phyloP scores from a whole-genome alignment of 1,140 invertebrate species.

The Tetragnatha versicolor region DNA sequence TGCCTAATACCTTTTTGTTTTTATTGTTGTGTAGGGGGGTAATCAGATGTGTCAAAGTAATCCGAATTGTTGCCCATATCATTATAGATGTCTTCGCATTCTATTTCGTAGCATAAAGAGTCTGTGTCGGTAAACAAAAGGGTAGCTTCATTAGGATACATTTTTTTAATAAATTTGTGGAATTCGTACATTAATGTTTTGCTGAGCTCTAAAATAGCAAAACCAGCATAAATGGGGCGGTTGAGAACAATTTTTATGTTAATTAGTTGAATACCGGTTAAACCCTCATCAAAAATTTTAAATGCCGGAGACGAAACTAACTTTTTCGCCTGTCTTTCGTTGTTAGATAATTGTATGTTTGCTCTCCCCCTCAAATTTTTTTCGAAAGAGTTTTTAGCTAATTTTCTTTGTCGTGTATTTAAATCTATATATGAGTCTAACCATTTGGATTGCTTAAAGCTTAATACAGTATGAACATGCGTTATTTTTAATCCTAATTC shows the following conservation, averaged over 20 bases:
- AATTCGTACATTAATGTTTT: constrained; percentile 60
- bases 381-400: too few species aligned
- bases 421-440: too few species aligned
- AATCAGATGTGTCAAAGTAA: constrained; percentile 56
- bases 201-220: constrained; percentile 59
- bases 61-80: constrained; percentile 44
- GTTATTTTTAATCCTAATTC: too few species aligned
- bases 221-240: constrained; percentile 44
- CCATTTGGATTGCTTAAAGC: too few species aligned
- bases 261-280: background rate
- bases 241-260: background rate
- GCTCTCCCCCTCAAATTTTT: background rate
- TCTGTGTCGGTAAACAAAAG: constrained; percentile 57
- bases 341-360: background rate
- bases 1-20: constrained; percentile 67
- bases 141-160: constrained; percentile 54
- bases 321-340: background rate
- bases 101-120: constrained; percentile 51
- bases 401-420: too few species aligned
- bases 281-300: background rate
- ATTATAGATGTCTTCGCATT: constrained; percentile 52
- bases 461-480: too few species aligned
- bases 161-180: constrained; percentile 57
- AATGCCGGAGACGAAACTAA: background rate
- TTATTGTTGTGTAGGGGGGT: constrained; percentile 54